Evolutionary conservation across 1,140 invertebrate species (phyloP).

Genomic region (Philopotamus ludificatus): DNA sequence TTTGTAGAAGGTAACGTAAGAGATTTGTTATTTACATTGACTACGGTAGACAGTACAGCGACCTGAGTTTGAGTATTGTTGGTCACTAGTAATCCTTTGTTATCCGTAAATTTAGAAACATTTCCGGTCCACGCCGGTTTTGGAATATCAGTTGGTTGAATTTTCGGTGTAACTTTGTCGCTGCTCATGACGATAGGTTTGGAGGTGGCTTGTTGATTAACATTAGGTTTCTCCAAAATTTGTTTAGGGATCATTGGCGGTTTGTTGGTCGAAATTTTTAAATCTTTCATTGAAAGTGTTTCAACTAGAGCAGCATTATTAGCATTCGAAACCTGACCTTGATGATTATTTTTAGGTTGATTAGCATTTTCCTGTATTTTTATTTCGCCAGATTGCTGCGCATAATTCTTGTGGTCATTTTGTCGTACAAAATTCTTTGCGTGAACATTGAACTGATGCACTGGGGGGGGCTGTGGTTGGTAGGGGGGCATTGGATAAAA

Average conservation of each 20-base stretch:
- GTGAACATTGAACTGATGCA: constrained; percentile 55
- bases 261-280: constrained; percentile 50
- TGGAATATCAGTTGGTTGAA: constrained; percentile 44
- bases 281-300: constrained; percentile 52
- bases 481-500: constrained; percentile 13
- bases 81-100: neutral
- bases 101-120: constrained; percentile 44
- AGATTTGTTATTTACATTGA: constrained; percentile 43
- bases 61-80: neutral
- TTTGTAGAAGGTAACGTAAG: constrained; percentile 31
- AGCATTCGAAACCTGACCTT: too few species aligned
- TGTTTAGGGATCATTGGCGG: constrained; percentile 46
- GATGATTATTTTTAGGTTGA: constrained; percentile 19
- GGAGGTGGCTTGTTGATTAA: constrained; percentile 22
- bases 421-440: constrained; percentile 54
- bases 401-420: constrained; percentile 49
- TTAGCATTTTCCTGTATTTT: constrained; percentile 47
- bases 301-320: constrained; percentile 45
- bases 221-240: constrained; percentile 7
- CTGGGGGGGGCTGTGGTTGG: constrained; percentile 44
- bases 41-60: constrained; percentile 40
- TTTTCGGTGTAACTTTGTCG: constrained; percentile 47
- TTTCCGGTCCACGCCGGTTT: constrained; percentile 49
- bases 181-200: constrained; percentile 41
- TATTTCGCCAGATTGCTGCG: constrained; percentile 42